Percentiles rank a stretch among this genome's conserved stretches.
These are phyloP conservation scores for Leptinotarsa juncta DNA, from an alignment of 2,888 invertebrate genomes.

Conservation along the genomic window DNA sequence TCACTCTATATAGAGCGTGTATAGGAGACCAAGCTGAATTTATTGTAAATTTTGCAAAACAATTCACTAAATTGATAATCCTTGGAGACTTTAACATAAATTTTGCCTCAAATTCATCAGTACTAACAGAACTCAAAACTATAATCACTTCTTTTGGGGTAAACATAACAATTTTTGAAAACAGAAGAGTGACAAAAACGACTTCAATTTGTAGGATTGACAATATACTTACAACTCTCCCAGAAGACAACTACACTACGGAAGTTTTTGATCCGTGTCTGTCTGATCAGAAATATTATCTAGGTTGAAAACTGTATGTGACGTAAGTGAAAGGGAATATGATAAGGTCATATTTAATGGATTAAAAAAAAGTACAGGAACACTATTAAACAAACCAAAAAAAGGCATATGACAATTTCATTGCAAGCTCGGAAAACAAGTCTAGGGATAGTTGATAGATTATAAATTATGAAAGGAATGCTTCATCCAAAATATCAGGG, in stretches of 20 bases:
- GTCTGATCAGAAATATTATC: slow-evolving; percentile 19
- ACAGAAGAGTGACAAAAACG: slow-evolving; percentile 10
- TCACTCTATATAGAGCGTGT: too few relatives aligned
- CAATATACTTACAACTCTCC: slow-evolving; percentile 9
- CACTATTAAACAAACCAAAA: too few relatives aligned
- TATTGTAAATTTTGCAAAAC: too few relatives aligned
- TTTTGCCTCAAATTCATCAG: neutral
- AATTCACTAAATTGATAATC: too few relatives aligned
- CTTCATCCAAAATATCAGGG: too few relatives aligned
- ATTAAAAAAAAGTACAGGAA: too few relatives aligned
- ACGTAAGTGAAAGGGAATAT: too few relatives aligned
- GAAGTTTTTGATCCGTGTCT: slow-evolving; percentile 17
- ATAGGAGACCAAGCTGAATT: too few relatives aligned
- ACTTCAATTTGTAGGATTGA: slow-evolving; percentile 13
- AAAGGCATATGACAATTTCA: too few relatives aligned
- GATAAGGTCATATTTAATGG: too few relatives aligned
- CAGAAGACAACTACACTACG: slow-evolving; percentile 9
- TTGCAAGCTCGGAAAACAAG: neutral
- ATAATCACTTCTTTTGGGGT: too few relatives aligned
- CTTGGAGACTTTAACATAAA: too few relatives aligned
- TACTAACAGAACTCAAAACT: neutral
- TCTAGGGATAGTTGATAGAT: slow-evolving; percentile 5
- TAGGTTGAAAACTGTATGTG: slow-evolving; percentile 8
- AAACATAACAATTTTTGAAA: neutral
- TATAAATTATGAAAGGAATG: neutral